A percentile compares a stretch with the other conserved stretches of the same genome.
phyloP scores from a whole-genome alignment of 2,113 vertebrate genomes.

The Falco punctatus region DNA sequence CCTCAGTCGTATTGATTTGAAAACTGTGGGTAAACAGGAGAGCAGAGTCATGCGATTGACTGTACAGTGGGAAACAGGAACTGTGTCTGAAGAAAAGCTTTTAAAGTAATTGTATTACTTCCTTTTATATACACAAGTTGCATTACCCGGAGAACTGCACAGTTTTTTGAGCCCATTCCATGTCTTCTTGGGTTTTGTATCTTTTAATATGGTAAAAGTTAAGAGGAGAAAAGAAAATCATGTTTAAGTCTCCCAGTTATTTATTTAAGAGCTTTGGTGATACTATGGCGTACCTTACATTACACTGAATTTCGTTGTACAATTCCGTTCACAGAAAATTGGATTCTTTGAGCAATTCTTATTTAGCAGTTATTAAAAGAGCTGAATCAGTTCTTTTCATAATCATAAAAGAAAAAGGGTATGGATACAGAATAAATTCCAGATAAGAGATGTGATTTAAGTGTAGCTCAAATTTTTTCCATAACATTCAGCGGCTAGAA shows the following conservation, averaged over 20 bases:
- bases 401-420: background rate
- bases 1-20: background rate
- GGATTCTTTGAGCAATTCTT: background rate
- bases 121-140: background rate
- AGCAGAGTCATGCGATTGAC: background rate
- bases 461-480: background rate
- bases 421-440: background rate
- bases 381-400: constrained; percentile 1
- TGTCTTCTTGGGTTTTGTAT: background rate
- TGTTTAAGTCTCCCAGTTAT: background rate
- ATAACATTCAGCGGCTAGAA: background rate
- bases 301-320: background rate
- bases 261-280: background rate
- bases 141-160: background rate
- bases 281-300: background rate
- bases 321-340: background rate
- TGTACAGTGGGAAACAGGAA: background rate
- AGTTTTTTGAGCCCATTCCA: background rate
- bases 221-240: background rate
- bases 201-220: background rate
- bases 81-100: constrained; percentile 13
- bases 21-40: background rate
- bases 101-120: background rate
- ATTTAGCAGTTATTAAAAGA: background rate
- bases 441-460: background rate